phyloP scores from a whole-genome alignment of 2,113 vertebrate genomes.

The Melanocharis versteri region DNA sequence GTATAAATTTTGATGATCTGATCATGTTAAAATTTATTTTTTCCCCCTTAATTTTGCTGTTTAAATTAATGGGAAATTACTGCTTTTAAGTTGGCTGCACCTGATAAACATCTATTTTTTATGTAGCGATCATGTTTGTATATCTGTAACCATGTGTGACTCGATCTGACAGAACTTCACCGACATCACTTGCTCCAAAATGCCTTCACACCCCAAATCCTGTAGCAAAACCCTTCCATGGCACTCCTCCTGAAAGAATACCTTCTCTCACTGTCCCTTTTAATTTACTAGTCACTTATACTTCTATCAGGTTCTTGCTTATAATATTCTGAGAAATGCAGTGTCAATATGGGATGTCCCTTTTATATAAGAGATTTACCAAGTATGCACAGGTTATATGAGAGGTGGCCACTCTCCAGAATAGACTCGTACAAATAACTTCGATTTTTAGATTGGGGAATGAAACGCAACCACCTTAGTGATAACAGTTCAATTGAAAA shows the following conservation, averaged over 20 bases:
- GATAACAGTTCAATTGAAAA: background rate
- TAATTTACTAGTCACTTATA: background rate
- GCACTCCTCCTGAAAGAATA: background rate
- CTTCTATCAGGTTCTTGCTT: background rate
- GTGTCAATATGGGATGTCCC: background rate
- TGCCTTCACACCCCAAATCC: background rate
- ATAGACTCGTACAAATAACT: background rate
- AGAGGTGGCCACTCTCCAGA: background rate
- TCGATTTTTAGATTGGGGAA: background rate
- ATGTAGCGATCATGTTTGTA: background rate
- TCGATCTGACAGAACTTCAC: background rate
- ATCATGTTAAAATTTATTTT: background rate
- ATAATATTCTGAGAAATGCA: background rate
- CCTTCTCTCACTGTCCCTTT: background rate
- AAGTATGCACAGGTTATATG: background rate
- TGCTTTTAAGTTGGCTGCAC: background rate
- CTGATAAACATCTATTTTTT: background rate
- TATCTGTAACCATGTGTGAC: background rate
- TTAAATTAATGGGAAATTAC: background rate
- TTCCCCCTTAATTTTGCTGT: rapidly evolving
- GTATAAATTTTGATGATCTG: background rate
- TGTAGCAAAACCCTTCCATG: background rate
- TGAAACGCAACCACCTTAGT: background rate
- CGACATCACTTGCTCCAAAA: background rate
- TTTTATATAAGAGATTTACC: background rate